Base-by-base conservation (phyloP, 2,113 vertebrate species). In the Machaerirhynchus nigripectus region DNA sequence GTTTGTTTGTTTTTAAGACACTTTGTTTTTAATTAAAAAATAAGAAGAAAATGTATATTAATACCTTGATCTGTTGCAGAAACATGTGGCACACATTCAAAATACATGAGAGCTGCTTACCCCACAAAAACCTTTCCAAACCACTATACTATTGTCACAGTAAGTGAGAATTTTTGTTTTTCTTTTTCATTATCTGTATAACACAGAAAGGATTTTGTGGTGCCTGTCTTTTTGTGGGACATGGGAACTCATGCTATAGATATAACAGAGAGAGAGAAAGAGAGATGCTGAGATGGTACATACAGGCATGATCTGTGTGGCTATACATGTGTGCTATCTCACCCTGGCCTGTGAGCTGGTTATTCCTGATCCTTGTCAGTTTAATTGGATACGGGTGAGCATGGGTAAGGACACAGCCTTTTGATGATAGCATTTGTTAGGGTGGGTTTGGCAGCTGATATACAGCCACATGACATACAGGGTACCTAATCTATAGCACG, bases 81-180 rank as follows among this genome's bases (percentile, higher is more conserved):
- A 97, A 98, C 86, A 6, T 98, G 97, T 93, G 99, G 99, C 81
- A 98, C 98, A 31, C 98, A 98, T 86, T 97, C 99, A 5, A 96
- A 98, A 42, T 98, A 99, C 79, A 98, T 99, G 98, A 98, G 99
- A 96, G 96, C 99, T 75, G 97, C 89, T 67, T 99, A 99, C 94
- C 99, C 99, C 24, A 99, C 99, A 68, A 99, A 99, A 98, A 99
- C 99, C 46, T 99, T 99, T 76, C 99, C 99, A 67, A 99, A 99
- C 96, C 99, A 99, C 97, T 99, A 99, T 84, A 99, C 98, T 64
- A 98, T 99, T 80, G 99, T 99, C 85, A 99, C 99, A 84, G 99
- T 99, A 96, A 99, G 99, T 98, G 44, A 63, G 73, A 90, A 59
- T 71, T 90, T 86, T 52, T 74, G 6, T 1, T 94, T 94, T 87